Evolutionary conservation across 2,888 invertebrate genomes (phyloP).

Genomic region (Andrena camellia): DNA sequence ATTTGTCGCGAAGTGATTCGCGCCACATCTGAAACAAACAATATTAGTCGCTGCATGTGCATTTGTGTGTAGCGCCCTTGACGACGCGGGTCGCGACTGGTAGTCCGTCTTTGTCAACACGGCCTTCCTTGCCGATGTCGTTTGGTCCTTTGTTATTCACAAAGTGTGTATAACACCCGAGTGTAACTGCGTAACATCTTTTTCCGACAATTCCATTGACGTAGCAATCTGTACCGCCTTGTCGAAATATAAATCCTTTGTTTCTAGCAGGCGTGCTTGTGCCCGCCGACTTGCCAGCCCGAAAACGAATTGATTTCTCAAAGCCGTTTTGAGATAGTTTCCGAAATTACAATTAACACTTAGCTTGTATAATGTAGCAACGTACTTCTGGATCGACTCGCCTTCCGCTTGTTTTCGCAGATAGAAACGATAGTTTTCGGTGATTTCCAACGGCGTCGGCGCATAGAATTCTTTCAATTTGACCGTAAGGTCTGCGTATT

Average conservation of each 20-base stretch:
- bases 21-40: constrained; percentile 5
- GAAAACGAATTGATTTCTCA: constrained; percentile 1
- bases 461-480: too few species aligned
- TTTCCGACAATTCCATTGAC: constrained; percentile 15
- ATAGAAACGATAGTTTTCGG: too few species aligned
- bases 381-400: too few species aligned
- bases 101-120: not conserved
- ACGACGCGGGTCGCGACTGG: not conserved
- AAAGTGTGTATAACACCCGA: too few species aligned
- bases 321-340: not conserved
- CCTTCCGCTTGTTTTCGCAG: too few species aligned
- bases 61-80: not conserved
- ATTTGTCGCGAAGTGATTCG: not conserved
- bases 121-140: not conserved
- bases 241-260: not conserved
- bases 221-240: constrained; percentile 6
- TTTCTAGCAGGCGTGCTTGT: not conserved
- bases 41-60: not conserved
- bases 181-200: constrained; percentile 4
- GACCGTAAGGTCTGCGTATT: too few species aligned
- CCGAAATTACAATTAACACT: constrained; percentile 6
- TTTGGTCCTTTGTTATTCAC: too few species aligned
- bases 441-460: too few species aligned
- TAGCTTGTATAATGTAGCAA: too few species aligned
- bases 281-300: not conserved